Evolutionary conservation across 2,888 invertebrate species (phyloP).

Genomic region (Timema cristinae): DNA sequence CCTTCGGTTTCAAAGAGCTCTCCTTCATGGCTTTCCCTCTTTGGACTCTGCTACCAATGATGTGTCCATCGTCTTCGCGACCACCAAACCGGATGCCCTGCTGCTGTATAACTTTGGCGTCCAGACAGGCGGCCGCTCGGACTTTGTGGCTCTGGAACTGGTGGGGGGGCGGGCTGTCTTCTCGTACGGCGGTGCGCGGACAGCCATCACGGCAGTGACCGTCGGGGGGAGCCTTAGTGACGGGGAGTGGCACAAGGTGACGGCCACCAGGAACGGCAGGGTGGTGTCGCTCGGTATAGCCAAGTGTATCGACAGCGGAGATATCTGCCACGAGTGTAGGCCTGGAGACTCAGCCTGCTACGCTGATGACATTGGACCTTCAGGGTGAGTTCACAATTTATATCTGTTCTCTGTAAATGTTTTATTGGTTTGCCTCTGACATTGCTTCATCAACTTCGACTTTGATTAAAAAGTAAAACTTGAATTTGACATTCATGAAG

Average conservation of each 20-base stretch:
- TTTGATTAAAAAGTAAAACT: no score
- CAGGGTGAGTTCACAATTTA: slow-evolving; percentile 62
- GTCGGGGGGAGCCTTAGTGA: slow-evolving; percentile 67
- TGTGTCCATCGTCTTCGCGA: slow-evolving; percentile 86
- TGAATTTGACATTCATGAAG: no score
- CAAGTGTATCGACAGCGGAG: slow-evolving; percentile 79
- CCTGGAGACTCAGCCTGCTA: slow-evolving; percentile 80
- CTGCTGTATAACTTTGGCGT: slow-evolving; percentile 89
- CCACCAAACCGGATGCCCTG: slow-evolving; percentile 78
- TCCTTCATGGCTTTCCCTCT: slow-evolving; percentile 86
- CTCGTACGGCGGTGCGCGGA: slow-evolving; percentile 85
- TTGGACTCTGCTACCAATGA: slow-evolving; percentile 86
- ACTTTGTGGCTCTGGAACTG: slow-evolving; percentile 89
- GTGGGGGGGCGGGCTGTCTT: slow-evolving; percentile 79
- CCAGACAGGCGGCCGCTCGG: slow-evolving; percentile 82
- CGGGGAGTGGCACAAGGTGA: slow-evolving; percentile 88
- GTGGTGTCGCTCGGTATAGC: slow-evolving; percentile 81
- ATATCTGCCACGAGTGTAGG: slow-evolving; percentile 78
- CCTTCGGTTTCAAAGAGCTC: slow-evolving; percentile 82
- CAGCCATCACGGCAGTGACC: slow-evolving; percentile 77
- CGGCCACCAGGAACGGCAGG: slow-evolving; percentile 83
- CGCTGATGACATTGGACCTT: slow-evolving; percentile 79
- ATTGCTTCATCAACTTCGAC: no score
- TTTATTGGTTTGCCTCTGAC: no score
- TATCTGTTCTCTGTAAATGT: neutral